Base-by-base conservation (phyloP, 2,797 vertebrate genomes). In the Bradypodion pumilum region DNA sequence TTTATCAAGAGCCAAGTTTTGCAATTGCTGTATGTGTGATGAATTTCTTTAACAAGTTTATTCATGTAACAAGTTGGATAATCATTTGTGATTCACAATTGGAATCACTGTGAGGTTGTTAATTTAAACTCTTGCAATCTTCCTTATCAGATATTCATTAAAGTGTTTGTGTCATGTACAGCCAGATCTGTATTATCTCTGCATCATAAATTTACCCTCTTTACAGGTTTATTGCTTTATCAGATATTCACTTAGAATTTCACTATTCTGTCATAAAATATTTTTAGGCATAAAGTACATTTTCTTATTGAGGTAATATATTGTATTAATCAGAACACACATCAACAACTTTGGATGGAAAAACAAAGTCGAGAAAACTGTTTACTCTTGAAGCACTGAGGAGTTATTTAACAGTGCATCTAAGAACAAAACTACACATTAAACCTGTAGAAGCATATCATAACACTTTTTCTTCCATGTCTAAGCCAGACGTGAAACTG, bases 51-150 rank as follows among this genome's bases (percentile, higher is more conserved):
- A 91, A 90, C 89, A 93, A 88, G 87, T 92, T 92, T 90, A 90
- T 94, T 95, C 90, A 81, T 92, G 83, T 92, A 94, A 90, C 89
- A 92, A 87, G 83, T 93, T 93, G 87, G 84, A 82, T 93, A 92
- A 95, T 93, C 78, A 89, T 94, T 92, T 92, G 66, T 29, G 13
- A 94, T 87, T 93, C 88, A 89, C 76, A 81, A 1, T 88, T 91
- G 94, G 89, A 83, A 91, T 94, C 91, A 80, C 74, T n/a, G 84
- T 89, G 80, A 49, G 44, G 46, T 79, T 93, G 82, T 88, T 88
- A 86, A 89, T 94, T 94, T 92, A 84, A 94, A 91, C 59, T 91
- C 87, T 59, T 66, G 72, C 83, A 89, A 59, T 91, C 80, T 91
- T 91, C 88, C 80, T 87, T 86, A 92, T 87, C 86, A 91, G 60